phyloP scores from a whole-genome alignment of 2,888 invertebrate species.

The Diarsia mendica region DNA sequence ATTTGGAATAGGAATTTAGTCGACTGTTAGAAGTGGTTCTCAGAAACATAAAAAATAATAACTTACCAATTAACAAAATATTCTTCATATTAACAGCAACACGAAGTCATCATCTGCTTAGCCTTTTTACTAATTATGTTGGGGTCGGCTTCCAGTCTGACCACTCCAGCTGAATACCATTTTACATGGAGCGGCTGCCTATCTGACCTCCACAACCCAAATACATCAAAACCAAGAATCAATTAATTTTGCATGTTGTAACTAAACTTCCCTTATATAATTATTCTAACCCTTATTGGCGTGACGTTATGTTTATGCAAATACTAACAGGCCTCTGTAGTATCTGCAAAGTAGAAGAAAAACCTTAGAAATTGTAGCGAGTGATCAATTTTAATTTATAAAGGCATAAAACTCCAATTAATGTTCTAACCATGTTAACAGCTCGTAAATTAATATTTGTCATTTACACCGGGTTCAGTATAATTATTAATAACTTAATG shows the following conservation, averaged over 20 bases:
- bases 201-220: too few relatives aligned
- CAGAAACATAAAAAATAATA: neutral
- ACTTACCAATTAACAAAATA: neutral
- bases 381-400: neutral
- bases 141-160: too few relatives aligned
- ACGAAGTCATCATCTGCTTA: neutral
- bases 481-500: neutral
- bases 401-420: neutral
- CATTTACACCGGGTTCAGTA: neutral
- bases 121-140: too few relatives aligned
- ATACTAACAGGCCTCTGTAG: neutral
- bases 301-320: neutral
- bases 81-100: neutral
- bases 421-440: neutral
- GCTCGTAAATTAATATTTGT: conserved; percentile 10
- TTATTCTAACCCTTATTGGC: neutral
- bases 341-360: neutral
- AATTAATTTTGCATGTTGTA: too few relatives aligned
- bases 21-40: neutral
- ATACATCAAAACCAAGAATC: too few relatives aligned
- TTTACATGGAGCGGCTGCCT: too few relatives aligned
- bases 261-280: too few relatives aligned
- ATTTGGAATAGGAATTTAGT: conserved; percentile 34
- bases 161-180: too few relatives aligned
- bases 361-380: neutral